Percentiles rank a stretch among this genome's conserved stretches.
Evolutionary conservation across 2,113 vertebrate species (phyloP).

Genomic region (Tamias sibiricus): DNA sequence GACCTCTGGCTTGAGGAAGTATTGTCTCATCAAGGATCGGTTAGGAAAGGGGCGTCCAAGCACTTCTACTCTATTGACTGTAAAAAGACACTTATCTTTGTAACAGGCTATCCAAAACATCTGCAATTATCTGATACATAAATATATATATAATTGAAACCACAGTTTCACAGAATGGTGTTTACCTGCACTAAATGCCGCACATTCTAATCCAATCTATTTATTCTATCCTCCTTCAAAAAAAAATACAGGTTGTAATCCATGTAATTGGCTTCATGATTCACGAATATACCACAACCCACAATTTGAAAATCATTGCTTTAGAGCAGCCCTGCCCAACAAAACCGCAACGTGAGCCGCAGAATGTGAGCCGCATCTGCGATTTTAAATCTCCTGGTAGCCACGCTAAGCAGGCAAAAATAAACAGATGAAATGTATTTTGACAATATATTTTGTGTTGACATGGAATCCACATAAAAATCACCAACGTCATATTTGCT

Average conservation of each 20-base stretch:
- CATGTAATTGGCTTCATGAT: conserved; percentile 13
- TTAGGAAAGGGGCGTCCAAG: background rate
- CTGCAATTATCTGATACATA: background rate
- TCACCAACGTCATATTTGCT: background rate
- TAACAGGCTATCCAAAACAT: background rate
- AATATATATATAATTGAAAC: background rate
- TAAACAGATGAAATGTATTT: background rate
- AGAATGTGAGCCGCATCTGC: background rate
- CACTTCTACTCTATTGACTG: background rate
- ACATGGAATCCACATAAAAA: background rate
- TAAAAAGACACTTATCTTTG: background rate
- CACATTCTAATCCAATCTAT: background rate
- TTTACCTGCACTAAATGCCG: background rate
- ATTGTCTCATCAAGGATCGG: background rate
- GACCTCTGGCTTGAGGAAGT: background rate
- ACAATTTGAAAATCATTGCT: conserved; percentile 18
- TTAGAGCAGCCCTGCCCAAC: background rate
- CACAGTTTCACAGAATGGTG: background rate
- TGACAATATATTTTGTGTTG: background rate
- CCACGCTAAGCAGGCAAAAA: background rate
- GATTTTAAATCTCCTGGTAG: background rate
- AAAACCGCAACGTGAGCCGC: background rate
- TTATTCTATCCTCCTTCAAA: conserved; percentile 8
- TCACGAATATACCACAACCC: background rate
- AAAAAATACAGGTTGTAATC: background rate